phyloP scores from a whole-genome alignment of 2,113 vertebrate species.

The Mobula hypostoma region DNA sequence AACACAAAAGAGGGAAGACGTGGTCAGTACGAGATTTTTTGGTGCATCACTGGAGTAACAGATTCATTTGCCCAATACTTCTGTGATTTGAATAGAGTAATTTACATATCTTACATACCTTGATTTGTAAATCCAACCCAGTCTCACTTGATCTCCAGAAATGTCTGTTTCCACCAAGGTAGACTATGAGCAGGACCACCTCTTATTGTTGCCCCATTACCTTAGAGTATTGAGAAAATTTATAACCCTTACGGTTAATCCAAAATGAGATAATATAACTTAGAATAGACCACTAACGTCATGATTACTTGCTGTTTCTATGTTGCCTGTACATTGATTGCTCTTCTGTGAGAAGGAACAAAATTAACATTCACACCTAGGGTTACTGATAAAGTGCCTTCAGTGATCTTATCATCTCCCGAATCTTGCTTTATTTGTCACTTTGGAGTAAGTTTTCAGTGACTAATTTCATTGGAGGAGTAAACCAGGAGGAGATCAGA shows the following conservation, averaged over 20 bases:
- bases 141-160: neutral
- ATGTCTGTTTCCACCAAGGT: neutral
- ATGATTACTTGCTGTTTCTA: neutral
- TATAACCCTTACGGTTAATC: neutral
- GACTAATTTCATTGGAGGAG: neutral
- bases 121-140: neutral
- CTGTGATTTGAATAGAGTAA: neutral
- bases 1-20: neutral
- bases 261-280: neutral
- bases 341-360: neutral
- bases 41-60: neutral
- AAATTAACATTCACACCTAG: neutral
- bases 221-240: neutral
- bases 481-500: neutral
- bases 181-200: too few species aligned
- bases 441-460: neutral
- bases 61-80: neutral
- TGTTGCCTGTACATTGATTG: neutral
- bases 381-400: neutral
- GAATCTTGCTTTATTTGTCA: neutral
- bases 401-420: neutral
- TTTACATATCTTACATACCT: neutral
- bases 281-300: neutral
- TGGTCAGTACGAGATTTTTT: neutral
- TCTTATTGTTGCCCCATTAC: neutral